phyloP scores from a whole-genome alignment of 2,113 vertebrate species.

The Chaetura pelagica region DNA sequence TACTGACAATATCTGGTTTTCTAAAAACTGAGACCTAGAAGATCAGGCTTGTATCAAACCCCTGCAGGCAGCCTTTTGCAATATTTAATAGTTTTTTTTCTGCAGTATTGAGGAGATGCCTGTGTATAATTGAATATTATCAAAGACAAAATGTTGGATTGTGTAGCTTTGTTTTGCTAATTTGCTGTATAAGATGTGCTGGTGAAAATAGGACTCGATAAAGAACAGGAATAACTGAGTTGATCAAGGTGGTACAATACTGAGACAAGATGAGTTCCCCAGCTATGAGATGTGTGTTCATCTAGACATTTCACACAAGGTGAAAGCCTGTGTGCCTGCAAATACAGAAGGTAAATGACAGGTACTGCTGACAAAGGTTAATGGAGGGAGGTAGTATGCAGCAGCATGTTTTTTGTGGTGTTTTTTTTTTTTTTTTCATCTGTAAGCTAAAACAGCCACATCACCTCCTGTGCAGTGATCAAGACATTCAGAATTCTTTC shows the following conservation, averaged over 20 bases:
- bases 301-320: background rate
- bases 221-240: background rate
- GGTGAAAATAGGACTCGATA: background rate
- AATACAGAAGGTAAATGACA: accelerated
- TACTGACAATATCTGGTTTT: background rate
- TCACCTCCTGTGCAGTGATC: background rate
- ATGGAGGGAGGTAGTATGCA: background rate
- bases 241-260: background rate
- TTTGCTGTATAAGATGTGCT: background rate
- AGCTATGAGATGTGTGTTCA: background rate
- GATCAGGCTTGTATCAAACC: background rate
- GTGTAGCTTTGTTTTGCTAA: background rate
- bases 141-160: background rate
- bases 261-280: background rate
- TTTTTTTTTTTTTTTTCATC: background rate
- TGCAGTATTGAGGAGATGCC: background rate
- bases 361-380: background rate
- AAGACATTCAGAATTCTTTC: background rate
- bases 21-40: background rate
- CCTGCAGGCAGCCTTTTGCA: background rate
- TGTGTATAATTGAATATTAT: background rate
- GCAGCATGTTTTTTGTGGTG: background rate
- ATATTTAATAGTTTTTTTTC: background rate
- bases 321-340: background rate
- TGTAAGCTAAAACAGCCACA: background rate